Evolutionary conservation across 2,888 invertebrate genomes (phyloP), one percentile per base, ranked within the genome.

Genomic region (Habroteleia sp.): DNA sequence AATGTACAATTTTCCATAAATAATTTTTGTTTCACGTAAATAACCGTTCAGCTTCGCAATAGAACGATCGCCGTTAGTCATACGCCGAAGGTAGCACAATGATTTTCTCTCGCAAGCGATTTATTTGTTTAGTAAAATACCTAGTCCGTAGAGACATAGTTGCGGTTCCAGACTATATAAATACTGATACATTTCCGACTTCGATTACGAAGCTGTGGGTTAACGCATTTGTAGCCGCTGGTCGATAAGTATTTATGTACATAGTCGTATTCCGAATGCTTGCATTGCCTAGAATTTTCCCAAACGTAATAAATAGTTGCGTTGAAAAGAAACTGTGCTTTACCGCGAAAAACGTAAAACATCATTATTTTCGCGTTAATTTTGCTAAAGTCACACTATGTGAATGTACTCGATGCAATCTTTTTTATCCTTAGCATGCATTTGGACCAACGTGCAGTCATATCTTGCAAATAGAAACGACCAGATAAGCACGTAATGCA

Each of bases 161-260:
- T 69, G 74, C 46, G 71, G 58, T 63, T 41, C 13, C 39, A 65
- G 60, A 66, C 71, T 75, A 54, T 75, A 75, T 75, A 75, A 75
- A 75, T 75, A 71, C 71, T 65, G 71, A 75, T 71, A 54, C 69
- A 75, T 71, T 71, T 75, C 71, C 63, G 58, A 52, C 71, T 71
- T 63, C 68, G 75, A 75, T 75, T 75, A 69, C 69, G 65, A 39
- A 52, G 58, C 60, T 75, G 65, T 65, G 56, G 75, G 75, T 54
- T 63, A 71, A 71, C 63, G 69, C 63, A 35, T 42, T 46, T 29
- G 54, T 39, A 62, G 74, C 60, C 62, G 31, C 66, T 37, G 71
- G 71, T 76, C 75, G 75, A 72, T 76, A 76, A 56, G 75, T 71
- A 75, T 71, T 71, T 75, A 75, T 74, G 56, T 62, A 46, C 23